phyloP scores from a whole-genome alignment of 2,113 vertebrate species.

The Numenius arquata region DNA sequence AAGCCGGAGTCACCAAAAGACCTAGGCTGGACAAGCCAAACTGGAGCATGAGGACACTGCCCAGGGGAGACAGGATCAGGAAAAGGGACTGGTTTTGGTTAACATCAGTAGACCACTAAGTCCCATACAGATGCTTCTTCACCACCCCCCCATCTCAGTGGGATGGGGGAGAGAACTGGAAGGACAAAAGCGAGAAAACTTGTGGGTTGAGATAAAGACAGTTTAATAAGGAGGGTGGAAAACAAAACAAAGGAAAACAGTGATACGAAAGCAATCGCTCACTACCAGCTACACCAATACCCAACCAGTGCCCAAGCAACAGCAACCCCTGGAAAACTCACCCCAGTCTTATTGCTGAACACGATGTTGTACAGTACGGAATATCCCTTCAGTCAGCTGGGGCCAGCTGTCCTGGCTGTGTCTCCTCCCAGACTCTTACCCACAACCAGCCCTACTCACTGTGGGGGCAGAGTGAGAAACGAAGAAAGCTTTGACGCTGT shows the following conservation, averaged over 20 bases:
- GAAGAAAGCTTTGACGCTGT: neutral
- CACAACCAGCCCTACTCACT: neutral
- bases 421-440: neutral
- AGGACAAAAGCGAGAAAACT: neutral
- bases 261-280: neutral
- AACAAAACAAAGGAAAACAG: neutral
- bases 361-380: rapidly evolving
- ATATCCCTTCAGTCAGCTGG: neutral
- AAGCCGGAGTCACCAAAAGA: neutral
- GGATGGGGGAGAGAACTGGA: neutral
- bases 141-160: neutral
- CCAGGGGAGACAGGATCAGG: neutral
- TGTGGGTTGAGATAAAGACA: neutral
- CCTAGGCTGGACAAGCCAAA: neutral
- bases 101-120: neutral
- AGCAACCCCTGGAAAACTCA: neutral
- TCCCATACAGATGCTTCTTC: neutral
- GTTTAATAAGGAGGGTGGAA: neutral
- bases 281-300: neutral
- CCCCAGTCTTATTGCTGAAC: neutral
- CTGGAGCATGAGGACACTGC: neutral
- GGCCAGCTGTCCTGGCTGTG: neutral
- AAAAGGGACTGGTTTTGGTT: neutral
- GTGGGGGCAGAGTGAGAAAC: neutral
- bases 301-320: neutral